phyloP scores from a whole-genome alignment of 2,888 invertebrate species.

The Drosophila quasianomalipes region DNA sequence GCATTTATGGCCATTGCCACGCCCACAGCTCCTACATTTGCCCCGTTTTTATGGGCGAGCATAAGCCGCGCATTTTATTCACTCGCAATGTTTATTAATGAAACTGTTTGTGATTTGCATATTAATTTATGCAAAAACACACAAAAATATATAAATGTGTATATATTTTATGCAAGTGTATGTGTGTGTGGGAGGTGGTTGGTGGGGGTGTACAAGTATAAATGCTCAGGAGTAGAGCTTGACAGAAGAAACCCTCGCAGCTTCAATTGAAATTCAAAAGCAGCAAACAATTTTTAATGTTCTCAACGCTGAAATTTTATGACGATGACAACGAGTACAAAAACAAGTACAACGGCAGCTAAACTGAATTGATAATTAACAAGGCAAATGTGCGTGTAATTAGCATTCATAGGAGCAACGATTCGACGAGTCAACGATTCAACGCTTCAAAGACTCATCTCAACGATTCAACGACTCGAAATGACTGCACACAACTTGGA shows the following conservation, averaged over 20 bases:
- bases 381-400: slow-evolving; percentile 80
- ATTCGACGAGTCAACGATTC: slow-evolving; percentile 18
- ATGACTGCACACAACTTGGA: slow-evolving; percentile 22
- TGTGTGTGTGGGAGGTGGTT: neutral
- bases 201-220: slow-evolving; percentile 5
- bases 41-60: slow-evolving; percentile 66
- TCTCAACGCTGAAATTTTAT: slow-evolving; percentile 72
- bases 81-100: slow-evolving; percentile 82
- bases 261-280: slow-evolving; percentile 79
- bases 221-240: slow-evolving; percentile 9
- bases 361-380: slow-evolving; percentile 83
- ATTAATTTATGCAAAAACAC: slow-evolving; percentile 82
- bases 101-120: slow-evolving; percentile 83
- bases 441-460: neutral
- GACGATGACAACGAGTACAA: slow-evolving; percentile 57
- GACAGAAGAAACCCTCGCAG: slow-evolving; percentile 20
- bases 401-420: slow-evolving; percentile 76
- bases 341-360: slow-evolving; percentile 30
- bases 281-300: slow-evolving; percentile 75
- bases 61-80: slow-evolving; percentile 76
- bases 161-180: slow-evolving; percentile 33
- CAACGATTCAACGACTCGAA: slow-evolving; percentile 4
- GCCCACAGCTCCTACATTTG: slow-evolving; percentile 5
- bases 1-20: slow-evolving; percentile 48
- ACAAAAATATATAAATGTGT: slow-evolving; percentile 51